A percentile compares a stretch with the other conserved stretches of the same genome.
Evolutionary conservation across 2,113 vertebrate genomes (phyloP).

Genomic region (Scatophagus argus): DNA sequence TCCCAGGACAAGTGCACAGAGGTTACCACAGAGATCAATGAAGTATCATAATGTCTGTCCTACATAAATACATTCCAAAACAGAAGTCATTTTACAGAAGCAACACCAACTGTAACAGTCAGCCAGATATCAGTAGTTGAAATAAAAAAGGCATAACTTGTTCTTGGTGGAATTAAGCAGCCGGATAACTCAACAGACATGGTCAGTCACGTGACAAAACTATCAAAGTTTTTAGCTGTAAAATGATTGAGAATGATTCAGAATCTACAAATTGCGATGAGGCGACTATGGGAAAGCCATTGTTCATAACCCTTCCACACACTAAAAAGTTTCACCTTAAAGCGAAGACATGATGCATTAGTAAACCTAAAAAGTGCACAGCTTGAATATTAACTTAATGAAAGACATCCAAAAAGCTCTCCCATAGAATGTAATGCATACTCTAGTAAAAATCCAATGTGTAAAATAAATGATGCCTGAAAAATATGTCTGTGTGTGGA

Average conservation of each 20-base stretch:
- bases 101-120: not conserved
- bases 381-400: not conserved
- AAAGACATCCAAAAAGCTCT: not conserved
- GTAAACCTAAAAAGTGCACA: no score
- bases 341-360: not conserved
- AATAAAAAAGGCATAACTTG: constrained; percentile 45
- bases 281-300: not conserved
- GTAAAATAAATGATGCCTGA: not conserved
- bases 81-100: not conserved
- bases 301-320: not conserved
- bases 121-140: constrained; percentile 9
- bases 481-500: not conserved
- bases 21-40: not conserved
- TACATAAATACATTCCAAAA: not conserved
- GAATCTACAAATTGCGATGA: not conserved
- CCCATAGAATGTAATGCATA: not conserved
- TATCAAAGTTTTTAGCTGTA: not conserved
- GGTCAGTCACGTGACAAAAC: constrained; percentile 53
- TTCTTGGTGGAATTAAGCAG: constrained; percentile 13
- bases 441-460: not conserved
- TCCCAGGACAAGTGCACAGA: not conserved
- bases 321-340: not conserved
- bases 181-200: constrained; percentile 19
- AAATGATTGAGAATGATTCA: constrained; percentile 27
- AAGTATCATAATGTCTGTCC: not conserved